phyloP scores from a whole-genome alignment of 2,113 vertebrate genomes.

The Emydura subglobosa region DNA sequence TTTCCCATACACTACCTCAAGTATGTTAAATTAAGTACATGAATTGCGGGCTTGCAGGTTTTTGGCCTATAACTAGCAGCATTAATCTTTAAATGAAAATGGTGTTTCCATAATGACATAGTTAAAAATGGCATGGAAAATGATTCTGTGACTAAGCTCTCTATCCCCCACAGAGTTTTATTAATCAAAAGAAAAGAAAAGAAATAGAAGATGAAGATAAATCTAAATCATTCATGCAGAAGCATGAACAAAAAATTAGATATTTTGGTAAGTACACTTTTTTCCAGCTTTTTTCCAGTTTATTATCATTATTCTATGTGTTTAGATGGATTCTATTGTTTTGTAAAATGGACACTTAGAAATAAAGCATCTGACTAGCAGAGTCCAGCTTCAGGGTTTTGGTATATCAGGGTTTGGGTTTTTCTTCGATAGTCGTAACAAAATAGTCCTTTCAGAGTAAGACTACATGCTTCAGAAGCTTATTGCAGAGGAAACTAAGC shows the following conservation, averaged over 20 bases:
- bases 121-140: background rate
- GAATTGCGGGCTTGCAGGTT: background rate
- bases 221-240: conserved; percentile 89
- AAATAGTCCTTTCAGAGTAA: background rate
- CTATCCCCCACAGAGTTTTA: conserved; percentile 88
- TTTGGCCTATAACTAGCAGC: background rate
- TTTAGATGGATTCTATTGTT: background rate
- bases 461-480: background rate
- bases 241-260: conserved; percentile 91
- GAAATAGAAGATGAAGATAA: conserved; percentile 87
- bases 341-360: background rate
- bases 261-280: conserved; percentile 91
- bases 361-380: background rate
- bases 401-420: background rate
- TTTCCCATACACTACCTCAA: background rate
- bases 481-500: background rate
- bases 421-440: background rate
- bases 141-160: conserved; percentile 37
- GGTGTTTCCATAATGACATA: background rate
- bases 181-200: conserved; percentile 86
- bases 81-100: background rate
- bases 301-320: background rate
- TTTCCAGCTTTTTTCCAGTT: background rate
- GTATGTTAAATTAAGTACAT: background rate
- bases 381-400: background rate